These are phyloP conservation scores for Brachyrhaphis roseni DNA, from an alignment of 2,797 vertebrate genomes.

Conservation along the genomic window DNA sequence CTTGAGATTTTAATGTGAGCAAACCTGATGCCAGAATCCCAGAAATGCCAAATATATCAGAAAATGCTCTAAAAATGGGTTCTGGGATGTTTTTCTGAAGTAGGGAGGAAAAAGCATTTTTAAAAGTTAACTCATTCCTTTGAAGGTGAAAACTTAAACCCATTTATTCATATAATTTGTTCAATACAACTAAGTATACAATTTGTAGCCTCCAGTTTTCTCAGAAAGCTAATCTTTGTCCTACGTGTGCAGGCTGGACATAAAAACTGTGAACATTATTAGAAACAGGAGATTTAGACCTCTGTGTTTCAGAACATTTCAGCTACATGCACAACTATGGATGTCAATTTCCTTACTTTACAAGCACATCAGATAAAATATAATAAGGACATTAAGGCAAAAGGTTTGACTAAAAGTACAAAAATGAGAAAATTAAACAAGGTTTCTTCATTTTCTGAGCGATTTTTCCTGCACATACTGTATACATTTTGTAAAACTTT, in stretches of 20 bases:
- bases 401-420: constrained; percentile 7
- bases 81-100: no score
- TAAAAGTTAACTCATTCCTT: no score
- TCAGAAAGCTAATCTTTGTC: neutral
- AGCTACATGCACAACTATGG: neutral
- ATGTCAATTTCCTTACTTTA: neutral
- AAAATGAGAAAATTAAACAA: constrained; percentile 5
- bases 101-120: no score
- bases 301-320: neutral
- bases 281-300: neutral
- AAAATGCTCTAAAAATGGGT: no score
- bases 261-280: neutral
- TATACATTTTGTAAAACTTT: neutral
- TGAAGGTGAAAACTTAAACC: neutral
- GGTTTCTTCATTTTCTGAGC: constrained; percentile 1
- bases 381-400: neutral
- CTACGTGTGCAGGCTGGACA: neutral
- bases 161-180: neutral
- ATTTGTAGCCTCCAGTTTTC: neutral
- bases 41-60: no score
- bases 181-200: neutral
- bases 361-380: neutral
- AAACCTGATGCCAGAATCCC: no score
- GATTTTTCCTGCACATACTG: neutral
- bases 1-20: no score